phyloP scores from a whole-genome alignment of 2,113 vertebrate genomes.

The Danio rerio region DNA sequence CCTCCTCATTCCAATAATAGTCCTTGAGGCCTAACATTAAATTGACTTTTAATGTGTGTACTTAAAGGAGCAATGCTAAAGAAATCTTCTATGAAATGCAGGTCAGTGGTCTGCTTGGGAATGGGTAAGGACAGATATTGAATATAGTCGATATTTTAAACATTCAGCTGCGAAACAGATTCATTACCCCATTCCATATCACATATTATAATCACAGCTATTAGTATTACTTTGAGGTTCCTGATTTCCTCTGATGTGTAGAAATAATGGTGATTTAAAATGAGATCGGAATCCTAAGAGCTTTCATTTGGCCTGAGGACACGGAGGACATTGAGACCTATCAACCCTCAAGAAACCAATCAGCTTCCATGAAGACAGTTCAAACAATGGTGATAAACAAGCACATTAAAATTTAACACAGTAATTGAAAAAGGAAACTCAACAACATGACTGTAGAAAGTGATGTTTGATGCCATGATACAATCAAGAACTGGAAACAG shows the following conservation, averaged over 20 bases:
- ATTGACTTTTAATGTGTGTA: slow-evolving; percentile 35
- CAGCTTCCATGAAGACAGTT: neutral
- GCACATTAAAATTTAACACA: neutral
- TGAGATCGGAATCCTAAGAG: neutral
- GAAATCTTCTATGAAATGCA: slow-evolving; percentile 9
- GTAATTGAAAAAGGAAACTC: slow-evolving; percentile 16
- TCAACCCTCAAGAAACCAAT: slow-evolving; percentile 12
- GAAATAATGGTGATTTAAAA: neutral
- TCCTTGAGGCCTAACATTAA: slow-evolving; percentile 23
- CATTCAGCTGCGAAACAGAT: neutral
- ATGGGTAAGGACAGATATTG: neutral
- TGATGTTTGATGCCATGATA: neutral
- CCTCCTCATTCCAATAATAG: slow-evolving; percentile 29
- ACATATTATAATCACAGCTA: neutral
- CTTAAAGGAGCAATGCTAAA: slow-evolving; percentile 27
- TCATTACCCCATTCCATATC: neutral
- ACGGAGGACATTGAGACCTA: neutral
- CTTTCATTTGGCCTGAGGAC: slow-evolving; percentile 16
- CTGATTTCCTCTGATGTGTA: neutral
- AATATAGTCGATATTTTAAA: neutral
- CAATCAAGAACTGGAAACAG: neutral
- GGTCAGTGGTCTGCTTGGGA: neutral
- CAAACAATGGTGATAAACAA: neutral
- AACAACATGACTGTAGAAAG: neutral
- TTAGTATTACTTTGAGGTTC: neutral